Base-by-base conservation (phyloP, 2,113 vertebrate species). In the Muntiacus reevesi region DNA sequence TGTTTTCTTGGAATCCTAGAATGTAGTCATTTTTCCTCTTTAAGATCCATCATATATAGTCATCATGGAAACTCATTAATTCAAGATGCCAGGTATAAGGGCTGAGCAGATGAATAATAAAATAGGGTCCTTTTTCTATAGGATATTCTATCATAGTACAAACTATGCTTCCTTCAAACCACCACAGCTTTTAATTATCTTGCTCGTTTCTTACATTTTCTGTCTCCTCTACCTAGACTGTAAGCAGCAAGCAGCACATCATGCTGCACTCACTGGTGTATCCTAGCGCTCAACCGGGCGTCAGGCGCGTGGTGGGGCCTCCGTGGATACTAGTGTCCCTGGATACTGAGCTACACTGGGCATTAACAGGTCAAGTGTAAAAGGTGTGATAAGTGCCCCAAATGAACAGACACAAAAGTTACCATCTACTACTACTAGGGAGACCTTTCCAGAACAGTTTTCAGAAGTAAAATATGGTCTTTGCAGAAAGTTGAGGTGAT, bases 1-100 rank as follows among this genome's bases (percentile, higher is more conserved):
- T 76, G 92, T 92, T 79, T 79, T 57, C 86, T 95, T 97, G 88
- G n/a, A 93, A 16, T 74, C 45, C 94, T 14, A 95, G n/a, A 98
- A 94, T 33, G 14, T 6, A 62, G 40, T 76, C 33, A 76, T n/a
- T 79, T 96, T 71, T 79, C 28, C n/a, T 54, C 54, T 84, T 89
- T 96, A 97, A 83, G 95, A 90, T 13, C 79, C 3, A 84, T 33
- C 43, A 27, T 79, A 23, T 76, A 19, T 11, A 93, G 59, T 60
- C 74, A 64, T 88, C 19, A 14, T 43, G 36, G 88, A 50, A 78
- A 27, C 23, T 74, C 54, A 19, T 52, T 36, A 43, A 52, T 62
- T 79, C 19, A 28, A 57, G n/a, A 43, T 45, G 30, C 2, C 2
- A n/a, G 50, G 57, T 16, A 4, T 3, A 17, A 40, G 30, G 23